phyloP scores from a whole-genome alignment of 2,113 vertebrate species.

The Trichomycterus rosablanca region DNA sequence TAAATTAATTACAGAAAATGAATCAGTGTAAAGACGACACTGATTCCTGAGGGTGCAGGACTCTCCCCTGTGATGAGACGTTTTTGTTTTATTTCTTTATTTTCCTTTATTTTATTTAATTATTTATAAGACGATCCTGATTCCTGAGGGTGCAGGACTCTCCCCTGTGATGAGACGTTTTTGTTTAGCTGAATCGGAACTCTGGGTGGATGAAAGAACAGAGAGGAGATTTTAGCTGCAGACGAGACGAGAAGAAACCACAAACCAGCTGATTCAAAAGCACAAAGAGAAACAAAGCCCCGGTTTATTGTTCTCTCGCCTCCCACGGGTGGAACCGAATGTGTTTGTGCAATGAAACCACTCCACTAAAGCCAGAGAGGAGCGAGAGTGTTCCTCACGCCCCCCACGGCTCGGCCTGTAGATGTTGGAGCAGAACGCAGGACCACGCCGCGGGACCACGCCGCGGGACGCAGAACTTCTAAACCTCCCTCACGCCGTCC shows the following conservation, averaged over 20 bases:
- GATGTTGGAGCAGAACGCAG: conserved; percentile 17
- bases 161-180: too few species aligned
- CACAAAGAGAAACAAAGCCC: conserved; percentile 15
- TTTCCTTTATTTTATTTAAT: too few species aligned
- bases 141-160: too few species aligned
- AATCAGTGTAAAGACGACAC: too few species aligned
- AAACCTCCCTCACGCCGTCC: background rate
- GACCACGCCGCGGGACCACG: conserved; percentile 3
- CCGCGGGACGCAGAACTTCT: conserved; percentile 18
- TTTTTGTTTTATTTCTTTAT: too few species aligned
- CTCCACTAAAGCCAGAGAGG: conserved; percentile 26
- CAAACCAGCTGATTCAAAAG: conserved; percentile 14
- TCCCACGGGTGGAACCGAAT: conserved; percentile 34
- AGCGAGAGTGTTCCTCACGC: conserved; percentile 9
- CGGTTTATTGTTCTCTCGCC: conserved; percentile 22
- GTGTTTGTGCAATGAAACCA: conserved; percentile 19
- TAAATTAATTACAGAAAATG: too few species aligned
- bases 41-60: too few species aligned
- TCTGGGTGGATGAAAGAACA: too few species aligned
- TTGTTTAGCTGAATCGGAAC: too few species aligned
- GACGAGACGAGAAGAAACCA: too few species aligned
- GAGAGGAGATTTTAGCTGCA: conserved; percentile 21
- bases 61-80: too few species aligned
- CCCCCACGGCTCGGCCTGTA: conserved; percentile 27
- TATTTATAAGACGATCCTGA: too few species aligned